phyloP scores from a whole-genome alignment of 2,113 vertebrate genomes.

The Syngnathus scovelli region DNA sequence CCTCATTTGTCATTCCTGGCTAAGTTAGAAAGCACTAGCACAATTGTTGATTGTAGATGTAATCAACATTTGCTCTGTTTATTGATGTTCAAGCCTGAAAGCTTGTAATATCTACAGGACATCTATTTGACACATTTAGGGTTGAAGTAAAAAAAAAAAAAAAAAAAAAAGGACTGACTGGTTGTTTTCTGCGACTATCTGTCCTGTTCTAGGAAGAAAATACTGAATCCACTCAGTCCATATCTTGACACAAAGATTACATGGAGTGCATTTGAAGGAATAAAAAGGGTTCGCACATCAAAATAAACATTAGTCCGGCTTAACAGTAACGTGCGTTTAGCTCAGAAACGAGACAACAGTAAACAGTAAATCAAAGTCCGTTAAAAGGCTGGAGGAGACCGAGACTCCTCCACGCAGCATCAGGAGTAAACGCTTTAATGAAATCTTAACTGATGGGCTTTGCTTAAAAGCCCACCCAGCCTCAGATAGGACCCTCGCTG shows the following conservation, averaged over 20 bases:
- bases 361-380: conserved; percentile 47
- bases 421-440: conserved; percentile 62
- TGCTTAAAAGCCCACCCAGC: conserved; percentile 67
- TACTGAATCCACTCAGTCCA: conserved; percentile 40
- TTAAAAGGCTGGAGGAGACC: conserved; percentile 45
- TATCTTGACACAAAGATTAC: conserved; percentile 62
- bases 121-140: background rate
- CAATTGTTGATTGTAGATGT: too few relatives aligned
- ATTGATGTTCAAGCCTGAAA: background rate
- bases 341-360: conserved; percentile 54
- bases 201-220: conserved; percentile 30
- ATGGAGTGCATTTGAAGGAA: conserved; percentile 18
- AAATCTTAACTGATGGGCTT: conserved; percentile 75
- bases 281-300: conserved; percentile 18
- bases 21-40: too few relatives aligned
- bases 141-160: background rate
- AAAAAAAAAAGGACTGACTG: background rate
- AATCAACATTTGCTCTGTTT: too few relatives aligned
- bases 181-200: conserved; percentile 5
- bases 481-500: conserved; percentile 52
- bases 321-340: conserved; percentile 61
- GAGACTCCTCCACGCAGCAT: conserved; percentile 38
- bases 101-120: background rate
- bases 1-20: background rate
- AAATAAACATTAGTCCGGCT: conserved; percentile 49